phyloP scores from a whole-genome alignment of 2,888 invertebrate species.

The Syrphus vitripennis region DNA sequence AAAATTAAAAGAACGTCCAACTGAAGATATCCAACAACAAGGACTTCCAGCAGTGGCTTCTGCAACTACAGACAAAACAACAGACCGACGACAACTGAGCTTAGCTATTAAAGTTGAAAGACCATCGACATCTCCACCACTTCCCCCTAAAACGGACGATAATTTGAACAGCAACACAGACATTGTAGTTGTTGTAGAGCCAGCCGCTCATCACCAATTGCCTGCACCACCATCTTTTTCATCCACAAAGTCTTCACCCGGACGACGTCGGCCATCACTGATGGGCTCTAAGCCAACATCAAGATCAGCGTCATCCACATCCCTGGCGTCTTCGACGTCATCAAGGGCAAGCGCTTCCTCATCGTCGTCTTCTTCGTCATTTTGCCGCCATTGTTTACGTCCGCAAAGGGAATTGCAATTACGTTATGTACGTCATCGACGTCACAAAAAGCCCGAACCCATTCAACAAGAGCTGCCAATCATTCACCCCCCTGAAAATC shows the following conservation, averaged over 20 bases:
- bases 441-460: constrained; percentile 55
- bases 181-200: constrained; percentile 58
- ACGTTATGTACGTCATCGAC: constrained; percentile 72
- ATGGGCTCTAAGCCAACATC: constrained; percentile 18
- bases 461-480: constrained; percentile 55
- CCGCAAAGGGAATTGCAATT: constrained; percentile 76
- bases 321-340: constrained; percentile 54
- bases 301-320: constrained; percentile 43
- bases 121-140: constrained; percentile 67
- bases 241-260: constrained; percentile 45
- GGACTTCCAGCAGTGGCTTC: constrained; percentile 2
- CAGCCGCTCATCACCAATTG: constrained; percentile 8
- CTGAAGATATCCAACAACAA: not conserved
- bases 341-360: constrained; percentile 36
- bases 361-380: constrained; percentile 71
- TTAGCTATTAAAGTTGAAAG: constrained; percentile 74
- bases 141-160: constrained; percentile 51
- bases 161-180: constrained; percentile 51
- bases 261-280: constrained; percentile 23
- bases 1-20: constrained; percentile 46
- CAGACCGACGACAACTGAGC: constrained; percentile 44
- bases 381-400: constrained; percentile 78
- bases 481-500: constrained; percentile 21
- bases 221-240: constrained; percentile 23
- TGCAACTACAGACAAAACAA: not conserved